A percentile compares a stretch with the other conserved stretches of the same genome.
These are phyloP conservation scores for Pseudobourletiella spinata DNA, from an alignment of 1,140 invertebrate species.

Conservation along the genomic window DNA sequence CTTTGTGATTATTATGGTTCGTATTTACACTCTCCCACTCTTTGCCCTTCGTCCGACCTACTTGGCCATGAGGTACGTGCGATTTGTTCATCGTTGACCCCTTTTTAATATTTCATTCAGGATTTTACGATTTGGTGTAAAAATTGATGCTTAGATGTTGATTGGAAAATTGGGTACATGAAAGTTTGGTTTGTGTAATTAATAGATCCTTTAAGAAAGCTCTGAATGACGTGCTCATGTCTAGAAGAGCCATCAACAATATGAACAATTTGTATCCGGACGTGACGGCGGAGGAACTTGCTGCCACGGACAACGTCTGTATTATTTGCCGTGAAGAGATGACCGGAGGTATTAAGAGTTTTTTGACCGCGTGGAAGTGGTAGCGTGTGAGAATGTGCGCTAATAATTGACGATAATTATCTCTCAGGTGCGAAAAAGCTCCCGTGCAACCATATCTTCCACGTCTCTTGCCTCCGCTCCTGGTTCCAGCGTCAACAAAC, in stretches of 20 bases:
- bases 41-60: conserved; percentile 99
- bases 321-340: conserved; percentile 97
- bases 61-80: conserved; percentile 83
- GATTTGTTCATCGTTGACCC: too few relatives aligned
- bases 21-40: conserved; percentile 92
- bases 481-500: conserved; percentile 99
- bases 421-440: conserved; percentile 83
- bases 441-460: conserved; percentile 99
- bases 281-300: conserved; percentile 85
- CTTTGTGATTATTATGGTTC: conserved; percentile 94
- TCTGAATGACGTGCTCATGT: conserved; percentile 94
- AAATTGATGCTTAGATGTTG: too few relatives aligned
- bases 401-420: conserved; percentile 37
- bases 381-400: not conserved
- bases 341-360: conserved; percentile 48
- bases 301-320: conserved; percentile 94
- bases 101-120: too few relatives aligned
- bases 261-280: conserved; percentile 98
- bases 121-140: too few relatives aligned
- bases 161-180: too few relatives aligned
- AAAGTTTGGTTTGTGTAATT: too few relatives aligned
- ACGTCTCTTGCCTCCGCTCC: conserved; percentile 91
- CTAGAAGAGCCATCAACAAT: conserved; percentile 88
- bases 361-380: conserved; percentile 22
- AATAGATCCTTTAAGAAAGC: conserved; percentile 92